Base-by-base conservation (phyloP, 2,888 invertebrate species). In the Diplolepis rosae region DNA sequence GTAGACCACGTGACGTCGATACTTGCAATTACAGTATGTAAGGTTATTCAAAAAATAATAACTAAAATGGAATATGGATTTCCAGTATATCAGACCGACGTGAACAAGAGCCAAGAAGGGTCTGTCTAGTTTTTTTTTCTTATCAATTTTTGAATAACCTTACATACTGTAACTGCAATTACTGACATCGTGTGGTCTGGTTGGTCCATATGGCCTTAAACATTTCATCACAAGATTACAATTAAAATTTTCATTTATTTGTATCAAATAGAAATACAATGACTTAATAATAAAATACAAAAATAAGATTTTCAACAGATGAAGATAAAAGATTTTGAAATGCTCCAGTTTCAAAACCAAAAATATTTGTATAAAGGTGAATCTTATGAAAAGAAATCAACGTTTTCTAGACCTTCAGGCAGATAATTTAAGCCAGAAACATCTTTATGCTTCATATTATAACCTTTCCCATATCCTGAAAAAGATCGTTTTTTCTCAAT, bases 321-420 rank as follows among this genome's bases (percentile, higher is more conserved):
- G 18, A 18, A 45, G 1, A 6, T 15, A 18, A 18, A 45, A 45
- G 18, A 45, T 45, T 9, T 45, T 9, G 18, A 18, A 9, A 45
- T 7, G 45, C 18, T 18, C 45, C 18, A 9, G 15, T 45, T 45
- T 18, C 45, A 45, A 45, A n/a, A 15, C 1, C 18, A 45, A 5
- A 45, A n/a, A 3, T 32, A 32, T 11, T 32, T 32, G 3, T 32
- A 2, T 9, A 7, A 18, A 45, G 7, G 15, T 15, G 45, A 45
- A 45, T 74, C 7, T 61, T 69, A 67, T 30, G 83, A 69, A 74
- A 94, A 93, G 84, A 93, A 94, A 82, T 92, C 88, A 0, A 91
- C 85, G 83, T 92, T 80, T 84, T 93, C 92, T 83, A 94, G 87
- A 75, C 92, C 93, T 79, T 93, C 91, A 6, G 94, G 95, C 92